Evolutionary conservation across 2,113 vertebrate species (phyloP), one percentile per base, ranked within the genome.

Genomic region (Halichoeres trimaculatus): DNA sequence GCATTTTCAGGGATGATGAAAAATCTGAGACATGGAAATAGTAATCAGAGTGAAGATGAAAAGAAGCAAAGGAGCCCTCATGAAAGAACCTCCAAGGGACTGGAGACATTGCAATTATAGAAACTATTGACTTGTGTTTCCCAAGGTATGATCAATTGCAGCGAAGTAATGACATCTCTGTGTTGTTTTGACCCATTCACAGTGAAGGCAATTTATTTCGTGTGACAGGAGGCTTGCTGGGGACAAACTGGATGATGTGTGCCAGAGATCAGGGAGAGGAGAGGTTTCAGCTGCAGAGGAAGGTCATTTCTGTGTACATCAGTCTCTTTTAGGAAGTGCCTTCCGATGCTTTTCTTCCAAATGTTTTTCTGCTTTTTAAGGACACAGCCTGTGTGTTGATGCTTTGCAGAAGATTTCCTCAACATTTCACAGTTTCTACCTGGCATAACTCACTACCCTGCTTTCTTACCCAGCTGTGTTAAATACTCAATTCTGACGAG

Each of bases 121-220:
- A 89, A 92, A 90, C 91, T 93, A 94, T 94, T 93, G 93, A 94
- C 93, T 94, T 91, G 91, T 92, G 89, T 92, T 92, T 93, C 90
- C 88, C 85, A 81, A 91, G 92, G 91, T 92, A 91, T 94, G 93
- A 94, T 94, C 93, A 94, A 94, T 93, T 91, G 93, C 91, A 76
- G 90, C 79, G 90, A 92, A 94, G 93, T 94, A 94, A 94, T 93
- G 92, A 93, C 92, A 94, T 93, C 85, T 93, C 89, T 91, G 79
- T 94, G 91, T 94, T 94, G 93, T 94, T 94, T 90, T 93, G 94
- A 93, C 93, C 93, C 92, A 86, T 91, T 93, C 91, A 91, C 89
- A 73, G 89, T 78, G 59, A 93, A 93, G 93, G 92, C 91, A 94
- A 94, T 94, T 94, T 94, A 94, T 94, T 94, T 92, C 90, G 90